Percentiles rank a stretch among this genome's conserved stretches.
These are phyloP conservation scores for Batillaria attramentaria DNA, from an alignment of 1,140 invertebrate genomes.

Conservation along the genomic window DNA sequence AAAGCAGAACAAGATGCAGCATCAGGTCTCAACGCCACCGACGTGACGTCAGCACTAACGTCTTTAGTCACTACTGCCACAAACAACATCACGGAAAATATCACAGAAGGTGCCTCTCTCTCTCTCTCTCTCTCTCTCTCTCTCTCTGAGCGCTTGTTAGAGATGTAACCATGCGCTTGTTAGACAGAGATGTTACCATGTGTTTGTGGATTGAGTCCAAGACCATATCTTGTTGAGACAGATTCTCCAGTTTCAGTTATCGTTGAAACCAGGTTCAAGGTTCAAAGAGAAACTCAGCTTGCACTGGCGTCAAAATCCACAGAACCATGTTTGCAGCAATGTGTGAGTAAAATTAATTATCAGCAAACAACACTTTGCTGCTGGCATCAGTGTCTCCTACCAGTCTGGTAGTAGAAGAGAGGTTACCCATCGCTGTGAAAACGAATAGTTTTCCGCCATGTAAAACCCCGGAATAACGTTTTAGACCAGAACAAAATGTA, in stretches of 20 bases:
- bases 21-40: constrained; percentile 5
- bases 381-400: too few relatives aligned
- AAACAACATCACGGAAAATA: constrained; percentile 23
- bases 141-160: not conserved
- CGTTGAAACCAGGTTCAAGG: not conserved
- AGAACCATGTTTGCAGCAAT: too few relatives aligned
- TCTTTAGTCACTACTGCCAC: not conserved
- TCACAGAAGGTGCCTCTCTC: constrained; percentile 1
- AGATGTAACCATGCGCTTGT: not conserved
- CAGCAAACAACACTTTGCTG: too few relatives aligned
- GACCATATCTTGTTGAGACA: not conserved
- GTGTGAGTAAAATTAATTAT: too few relatives aligned
- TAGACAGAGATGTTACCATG: not conserved
- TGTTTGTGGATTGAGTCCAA: not conserved
- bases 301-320: too few relatives aligned
- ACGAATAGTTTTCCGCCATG: not conserved
- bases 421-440: not conserved
- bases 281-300: not conserved
- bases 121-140: not conserved
- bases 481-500: not conserved
- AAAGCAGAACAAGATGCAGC: not conserved
- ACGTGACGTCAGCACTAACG: constrained; percentile 13
- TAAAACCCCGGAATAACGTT: not conserved
- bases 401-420: not conserved
- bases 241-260: not conserved